These are phyloP conservation scores for Drosophila percnosoma DNA, from an alignment of 2,888 invertebrate genomes.

Conservation along the genomic window DNA sequence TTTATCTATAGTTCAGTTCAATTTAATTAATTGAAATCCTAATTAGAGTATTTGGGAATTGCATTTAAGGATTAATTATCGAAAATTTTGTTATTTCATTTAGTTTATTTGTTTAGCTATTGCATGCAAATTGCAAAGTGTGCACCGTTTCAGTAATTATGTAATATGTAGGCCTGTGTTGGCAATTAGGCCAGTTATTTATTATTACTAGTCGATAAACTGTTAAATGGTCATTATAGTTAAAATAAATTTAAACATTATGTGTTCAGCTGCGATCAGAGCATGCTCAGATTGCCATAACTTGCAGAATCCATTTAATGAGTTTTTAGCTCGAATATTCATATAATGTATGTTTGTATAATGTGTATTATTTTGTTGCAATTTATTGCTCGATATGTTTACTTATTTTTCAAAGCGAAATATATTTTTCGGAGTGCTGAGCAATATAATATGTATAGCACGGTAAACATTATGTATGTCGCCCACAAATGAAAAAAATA, in stretches of 20 bases:
- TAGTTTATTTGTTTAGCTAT: background rate
- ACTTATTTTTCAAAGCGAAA: constrained; percentile 43
- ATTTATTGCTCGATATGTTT: constrained; percentile 28
- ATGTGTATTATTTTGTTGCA: constrained; percentile 1
- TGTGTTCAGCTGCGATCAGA: background rate
- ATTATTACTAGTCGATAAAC: background rate
- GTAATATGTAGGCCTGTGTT: too few relatives aligned
- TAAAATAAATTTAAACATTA: background rate
- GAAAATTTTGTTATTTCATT: constrained; percentile 15
- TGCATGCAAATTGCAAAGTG: background rate
- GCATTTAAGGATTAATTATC: constrained; percentile 12
- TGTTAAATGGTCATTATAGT: background rate
- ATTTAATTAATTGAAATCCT: constrained; percentile 15
- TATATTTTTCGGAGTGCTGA: constrained; percentile 43
- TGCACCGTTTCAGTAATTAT: background rate
- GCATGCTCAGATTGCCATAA: background rate
- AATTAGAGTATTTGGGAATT: constrained; percentile 26
- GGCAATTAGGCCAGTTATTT: background rate
- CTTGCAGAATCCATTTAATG: constrained; percentile 35
- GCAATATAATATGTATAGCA: constrained; percentile 31
- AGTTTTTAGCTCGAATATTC: constrained; percentile 18
- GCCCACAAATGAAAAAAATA: constrained; percentile 18
- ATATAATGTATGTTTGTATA: background rate
- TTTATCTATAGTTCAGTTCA: constrained; percentile 23
- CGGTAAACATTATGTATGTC: constrained; percentile 14